These are phyloP conservation scores for Antheraea assamensis DNA, from an alignment of 2,888 invertebrate species.

Conservation along the genomic window DNA sequence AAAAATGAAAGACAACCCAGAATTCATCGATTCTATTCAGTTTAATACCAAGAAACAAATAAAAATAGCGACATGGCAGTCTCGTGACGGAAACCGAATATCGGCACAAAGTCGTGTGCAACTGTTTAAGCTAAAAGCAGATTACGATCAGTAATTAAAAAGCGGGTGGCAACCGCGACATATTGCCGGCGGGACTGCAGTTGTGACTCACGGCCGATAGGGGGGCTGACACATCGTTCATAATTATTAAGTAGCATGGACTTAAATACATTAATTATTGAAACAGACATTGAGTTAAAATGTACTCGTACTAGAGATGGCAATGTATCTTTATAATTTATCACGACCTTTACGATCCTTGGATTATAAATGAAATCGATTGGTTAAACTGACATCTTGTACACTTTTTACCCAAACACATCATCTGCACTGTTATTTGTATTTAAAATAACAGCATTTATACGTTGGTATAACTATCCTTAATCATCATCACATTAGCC, in stretches of 20 bases:
- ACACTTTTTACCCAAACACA: too few relatives aligned
- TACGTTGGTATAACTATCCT: too few relatives aligned
- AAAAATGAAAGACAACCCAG: too few relatives aligned
- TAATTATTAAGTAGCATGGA: background rate
- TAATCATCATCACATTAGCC: too few relatives aligned
- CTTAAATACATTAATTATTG: conserved; percentile 6
- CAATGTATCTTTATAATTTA: background rate
- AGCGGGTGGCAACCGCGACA: conserved; percentile 40
- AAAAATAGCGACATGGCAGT: conserved; percentile 18
- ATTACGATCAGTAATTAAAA: conserved; percentile 70
- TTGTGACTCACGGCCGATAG: background rate
- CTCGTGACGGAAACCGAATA: conserved; percentile 49
- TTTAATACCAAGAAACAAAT: too few relatives aligned
- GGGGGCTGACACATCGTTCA: background rate
- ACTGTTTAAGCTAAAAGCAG: conserved; percentile 50
- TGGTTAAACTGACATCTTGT: too few relatives aligned
- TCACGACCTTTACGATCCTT: too few relatives aligned
- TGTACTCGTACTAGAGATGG: background rate
- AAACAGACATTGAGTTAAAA: background rate
- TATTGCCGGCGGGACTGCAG: conserved; percentile 30
- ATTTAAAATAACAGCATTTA: too few relatives aligned
- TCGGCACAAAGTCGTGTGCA: conserved; percentile 46
- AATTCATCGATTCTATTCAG: too few relatives aligned
- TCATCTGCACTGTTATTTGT: too few relatives aligned
- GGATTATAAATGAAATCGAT: too few relatives aligned